Conservation (phyloP, 1,140 invertebrate genomes). For the Chrysopa pallens region DNA sequence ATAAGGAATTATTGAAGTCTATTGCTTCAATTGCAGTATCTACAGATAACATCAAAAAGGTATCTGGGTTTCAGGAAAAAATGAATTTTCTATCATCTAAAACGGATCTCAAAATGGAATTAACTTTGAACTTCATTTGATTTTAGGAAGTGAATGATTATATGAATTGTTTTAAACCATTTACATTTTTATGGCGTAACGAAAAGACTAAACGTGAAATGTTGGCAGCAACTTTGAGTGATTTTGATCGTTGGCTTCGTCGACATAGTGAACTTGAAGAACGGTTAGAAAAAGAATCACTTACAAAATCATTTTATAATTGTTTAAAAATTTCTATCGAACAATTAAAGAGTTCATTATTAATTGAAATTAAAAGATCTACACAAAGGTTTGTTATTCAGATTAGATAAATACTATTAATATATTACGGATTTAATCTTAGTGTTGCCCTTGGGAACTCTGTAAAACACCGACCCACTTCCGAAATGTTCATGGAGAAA, state of each 20-base stretch:
- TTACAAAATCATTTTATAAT: slow-evolving; percentile 33
- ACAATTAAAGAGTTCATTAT: slow-evolving; percentile 68
- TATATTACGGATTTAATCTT: too few relatives aligned
- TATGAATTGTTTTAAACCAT: slow-evolving; percentile 66
- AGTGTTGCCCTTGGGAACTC: too few relatives aligned
- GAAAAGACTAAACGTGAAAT: slow-evolving; percentile 62
- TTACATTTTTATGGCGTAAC: slow-evolving; percentile 76
- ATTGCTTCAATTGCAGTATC: slow-evolving; percentile 65
- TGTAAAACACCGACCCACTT: too few relatives aligned
- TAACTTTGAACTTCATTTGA: slow-evolving; percentile 1
- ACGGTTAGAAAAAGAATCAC: slow-evolving; percentile 35
- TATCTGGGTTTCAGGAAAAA: slow-evolving; percentile 20
- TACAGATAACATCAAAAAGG: slow-evolving; percentile 57
- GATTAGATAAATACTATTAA: too few relatives aligned
- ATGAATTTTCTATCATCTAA: not conserved
- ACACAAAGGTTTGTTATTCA: slow-evolving; percentile 32
- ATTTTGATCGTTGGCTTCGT: slow-evolving; percentile 65
- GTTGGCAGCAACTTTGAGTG: slow-evolving; percentile 51
- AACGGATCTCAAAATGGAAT: not conserved
- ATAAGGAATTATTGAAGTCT: slow-evolving; percentile 83
- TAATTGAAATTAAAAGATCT: slow-evolving; percentile 65
- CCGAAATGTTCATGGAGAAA: too few relatives aligned
- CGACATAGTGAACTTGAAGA: slow-evolving; percentile 66
- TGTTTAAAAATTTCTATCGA: slow-evolving; percentile 61
- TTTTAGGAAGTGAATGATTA: slow-evolving; percentile 51